Conservation (phyloP, 1,140 invertebrate genomes). For the Acyrthosiphon pisum region DNA sequence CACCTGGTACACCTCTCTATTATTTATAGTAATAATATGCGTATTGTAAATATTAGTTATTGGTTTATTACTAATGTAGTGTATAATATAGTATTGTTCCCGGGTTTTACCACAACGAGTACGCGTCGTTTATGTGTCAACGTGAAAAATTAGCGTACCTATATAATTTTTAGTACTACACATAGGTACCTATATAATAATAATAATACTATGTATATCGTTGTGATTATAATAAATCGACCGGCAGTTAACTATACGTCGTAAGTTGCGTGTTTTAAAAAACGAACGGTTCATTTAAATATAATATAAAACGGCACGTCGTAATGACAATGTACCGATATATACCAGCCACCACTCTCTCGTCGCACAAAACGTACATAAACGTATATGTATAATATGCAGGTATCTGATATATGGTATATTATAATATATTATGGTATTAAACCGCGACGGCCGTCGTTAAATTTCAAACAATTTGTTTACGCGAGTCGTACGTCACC, state of each 20-base stretch:
- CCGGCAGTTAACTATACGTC: neutral
- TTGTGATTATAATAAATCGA: neutral
- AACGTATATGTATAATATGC: neutral
- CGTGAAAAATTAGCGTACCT: neutral
- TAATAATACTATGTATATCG: too few species aligned
- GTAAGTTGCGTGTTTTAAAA: neutral
- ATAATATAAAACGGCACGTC: constrained; percentile 1
- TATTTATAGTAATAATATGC: neutral
- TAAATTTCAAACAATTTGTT: constrained; percentile 21
- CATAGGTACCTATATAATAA: too few species aligned
- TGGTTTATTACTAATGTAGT: neutral
- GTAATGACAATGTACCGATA: neutral
- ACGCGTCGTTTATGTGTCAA: neutral
- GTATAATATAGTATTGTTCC: neutral
- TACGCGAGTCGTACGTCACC: neutral
- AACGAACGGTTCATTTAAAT: neutral
- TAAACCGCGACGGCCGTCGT: neutral
- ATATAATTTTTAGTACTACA: neutral
- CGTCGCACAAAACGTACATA: too few species aligned
- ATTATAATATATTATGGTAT: neutral
- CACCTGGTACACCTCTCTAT: neutral
- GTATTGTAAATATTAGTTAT: neutral
- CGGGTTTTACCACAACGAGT: neutral
- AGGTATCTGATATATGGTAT: neutral
- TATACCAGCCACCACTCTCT: neutral